phyloP scores from a whole-genome alignment of 37 sponge, comb jelly and placozoan genomes.

The Chondrosia reniformis region DNA sequence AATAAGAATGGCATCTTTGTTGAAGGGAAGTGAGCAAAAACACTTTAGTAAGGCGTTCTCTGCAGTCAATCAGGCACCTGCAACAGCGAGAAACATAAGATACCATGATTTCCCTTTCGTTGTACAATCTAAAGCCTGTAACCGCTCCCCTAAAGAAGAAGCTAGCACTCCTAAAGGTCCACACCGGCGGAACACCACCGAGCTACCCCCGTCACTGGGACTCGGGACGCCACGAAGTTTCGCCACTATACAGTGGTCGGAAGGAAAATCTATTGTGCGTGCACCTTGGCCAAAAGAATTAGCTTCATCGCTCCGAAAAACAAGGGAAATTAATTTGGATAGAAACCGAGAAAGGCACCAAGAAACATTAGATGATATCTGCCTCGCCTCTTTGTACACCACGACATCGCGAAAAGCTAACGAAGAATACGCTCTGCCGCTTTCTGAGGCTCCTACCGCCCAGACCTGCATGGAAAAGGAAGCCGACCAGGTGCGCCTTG shows the following conservation, averaged over 20 bases:
- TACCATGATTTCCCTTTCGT: too few species aligned
- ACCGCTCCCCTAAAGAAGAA: too few species aligned
- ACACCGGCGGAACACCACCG: neutral
- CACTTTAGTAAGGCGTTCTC: too few species aligned
- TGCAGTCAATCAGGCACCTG: too few species aligned
- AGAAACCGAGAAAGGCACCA: too few species aligned
- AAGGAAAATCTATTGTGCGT: conserved; percentile 49
- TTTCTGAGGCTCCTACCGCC: neutral
- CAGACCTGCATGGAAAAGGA: conserved; percentile 19
- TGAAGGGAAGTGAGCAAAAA: too few species aligned
- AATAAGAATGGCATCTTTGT: too few species aligned
- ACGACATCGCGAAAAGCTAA: conserved; percentile 18
- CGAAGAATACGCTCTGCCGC: conserved; percentile 30
- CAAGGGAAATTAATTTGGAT: neutral
- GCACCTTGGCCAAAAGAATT: conserved; percentile 39
- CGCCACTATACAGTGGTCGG: conserved; percentile 15
- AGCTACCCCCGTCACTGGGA: conserved; percentile 12
- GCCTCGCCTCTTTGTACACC: conserved; percentile 9
- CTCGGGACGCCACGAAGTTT: conserved; percentile 9
- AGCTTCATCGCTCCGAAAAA: neutral
- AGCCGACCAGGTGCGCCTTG: conserved; percentile 20
- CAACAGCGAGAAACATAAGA: too few species aligned
- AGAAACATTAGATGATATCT: neutral
- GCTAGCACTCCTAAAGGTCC: too few species aligned
- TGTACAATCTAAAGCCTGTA: too few species aligned